Percentiles rank a stretch among this genome's conserved stretches.
These are phyloP conservation scores for Trididemnum nubilum DNA, from an alignment of 23 tunicate species.

Conservation along the genomic window DNA sequence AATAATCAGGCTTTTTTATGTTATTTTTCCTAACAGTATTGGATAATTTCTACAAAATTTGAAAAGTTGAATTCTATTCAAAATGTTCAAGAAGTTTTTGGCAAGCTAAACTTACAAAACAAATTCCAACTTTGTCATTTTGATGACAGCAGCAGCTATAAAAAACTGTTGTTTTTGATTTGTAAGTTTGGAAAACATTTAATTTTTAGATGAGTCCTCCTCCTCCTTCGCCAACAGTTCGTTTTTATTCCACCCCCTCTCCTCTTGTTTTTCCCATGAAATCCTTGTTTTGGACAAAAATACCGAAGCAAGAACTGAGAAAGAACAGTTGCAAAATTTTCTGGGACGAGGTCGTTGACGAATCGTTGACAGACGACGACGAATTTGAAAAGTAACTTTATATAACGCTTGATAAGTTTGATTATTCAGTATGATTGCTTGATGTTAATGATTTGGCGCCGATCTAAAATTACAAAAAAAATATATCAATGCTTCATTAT, in stretches of 20 bases:
- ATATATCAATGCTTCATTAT: no score
- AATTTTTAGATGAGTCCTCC: neutral
- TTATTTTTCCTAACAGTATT: no score
- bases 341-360: conserved; percentile 63
- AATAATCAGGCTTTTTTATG: no score
- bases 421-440: neutral
- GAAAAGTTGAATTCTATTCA: no score
- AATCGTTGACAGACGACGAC: conserved; percentile 31
- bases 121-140: no score
- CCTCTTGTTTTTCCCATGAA: conserved; percentile 45
- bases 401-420: neutral
- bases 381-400: conserved; percentile 64
- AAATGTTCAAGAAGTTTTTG: no score
- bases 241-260: conserved; percentile 46
- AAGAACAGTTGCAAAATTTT: conserved; percentile 14
- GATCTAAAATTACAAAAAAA: neutral
- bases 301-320: conserved; percentile 2
- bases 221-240: neutral
- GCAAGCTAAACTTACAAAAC: no score
- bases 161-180: no score
- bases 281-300: conserved; percentile 85
- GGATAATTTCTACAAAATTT: no score
- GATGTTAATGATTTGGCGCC: neutral
- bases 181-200: no score
- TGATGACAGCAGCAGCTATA: no score